These are phyloP conservation scores for Garrulus glandarius DNA, from an alignment of 2,797 vertebrate genomes.

Conservation along the genomic window DNA sequence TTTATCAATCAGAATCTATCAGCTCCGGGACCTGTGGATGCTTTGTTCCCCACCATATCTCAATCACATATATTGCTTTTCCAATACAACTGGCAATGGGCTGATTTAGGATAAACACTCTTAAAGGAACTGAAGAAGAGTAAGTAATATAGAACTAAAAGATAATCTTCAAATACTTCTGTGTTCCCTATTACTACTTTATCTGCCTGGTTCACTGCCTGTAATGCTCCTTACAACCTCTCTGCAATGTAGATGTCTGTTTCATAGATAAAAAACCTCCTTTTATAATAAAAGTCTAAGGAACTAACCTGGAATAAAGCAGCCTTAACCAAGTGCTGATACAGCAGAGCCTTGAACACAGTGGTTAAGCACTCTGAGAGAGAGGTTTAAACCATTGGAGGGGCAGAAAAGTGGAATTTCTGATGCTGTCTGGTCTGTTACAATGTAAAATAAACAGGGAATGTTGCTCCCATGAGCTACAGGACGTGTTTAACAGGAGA, in stretches of 20 bases:
- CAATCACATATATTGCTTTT: constrained; percentile 58
- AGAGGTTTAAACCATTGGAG: background rate
- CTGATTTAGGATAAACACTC: constrained; percentile 55
- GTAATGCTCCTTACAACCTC: background rate
- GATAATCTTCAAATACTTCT: constrained; percentile 15
- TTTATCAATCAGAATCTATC: constrained; percentile 65
- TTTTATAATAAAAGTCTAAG: background rate
- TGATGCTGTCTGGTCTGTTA: background rate
- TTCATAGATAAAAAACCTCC: background rate
- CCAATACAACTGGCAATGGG: background rate
- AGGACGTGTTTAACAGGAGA: background rate
- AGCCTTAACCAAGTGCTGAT: background rate
- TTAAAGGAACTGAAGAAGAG: background rate
- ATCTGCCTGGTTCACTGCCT: background rate
- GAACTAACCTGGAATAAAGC: background rate
- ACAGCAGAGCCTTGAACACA: background rate
- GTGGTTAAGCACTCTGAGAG: background rate
- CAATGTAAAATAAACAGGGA: background rate
- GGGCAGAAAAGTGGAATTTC: background rate
- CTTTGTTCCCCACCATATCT: constrained; percentile 54
- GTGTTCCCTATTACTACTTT: background rate
- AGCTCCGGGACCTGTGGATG: background rate
- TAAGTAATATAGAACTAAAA: constrained; percentile 9
- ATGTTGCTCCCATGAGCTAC: background rate
- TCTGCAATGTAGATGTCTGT: background rate